Evolutionary conservation across 2,797 vertebrate species (phyloP).

Genomic region (Xiphorhynchus erythropygius): DNA sequence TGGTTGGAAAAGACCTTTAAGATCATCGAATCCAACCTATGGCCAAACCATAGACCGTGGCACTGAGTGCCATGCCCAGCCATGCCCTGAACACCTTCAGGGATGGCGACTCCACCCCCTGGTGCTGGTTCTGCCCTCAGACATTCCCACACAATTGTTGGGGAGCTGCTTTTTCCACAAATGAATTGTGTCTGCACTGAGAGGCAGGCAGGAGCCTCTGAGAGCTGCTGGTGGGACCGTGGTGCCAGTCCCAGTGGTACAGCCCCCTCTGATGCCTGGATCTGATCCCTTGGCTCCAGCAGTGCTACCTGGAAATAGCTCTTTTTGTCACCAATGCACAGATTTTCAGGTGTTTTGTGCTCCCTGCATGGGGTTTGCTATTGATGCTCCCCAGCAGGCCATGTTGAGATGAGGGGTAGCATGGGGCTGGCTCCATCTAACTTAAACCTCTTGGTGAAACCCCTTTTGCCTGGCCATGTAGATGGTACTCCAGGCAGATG

Average conservation of each 20-base stretch:
- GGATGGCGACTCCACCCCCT: neutral
- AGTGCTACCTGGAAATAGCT: neutral
- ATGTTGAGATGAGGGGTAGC: rapidly evolving
- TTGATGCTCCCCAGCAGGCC: rapidly evolving
- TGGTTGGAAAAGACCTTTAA: neutral
- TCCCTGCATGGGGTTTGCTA: rapidly evolving
- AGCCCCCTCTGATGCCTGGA: neutral
- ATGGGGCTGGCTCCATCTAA: neutral
- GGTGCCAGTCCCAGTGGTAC: neutral
- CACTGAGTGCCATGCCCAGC: neutral
- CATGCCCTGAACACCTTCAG: neutral
- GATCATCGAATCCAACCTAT: neutral
- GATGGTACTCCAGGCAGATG: neutral
- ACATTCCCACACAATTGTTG: neutral
- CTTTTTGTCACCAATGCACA: neutral
- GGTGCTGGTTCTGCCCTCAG: neutral
- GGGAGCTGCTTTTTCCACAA: neutral
- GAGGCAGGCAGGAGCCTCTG: neutral
- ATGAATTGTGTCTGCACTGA: neutral
- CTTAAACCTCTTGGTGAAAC: neutral
- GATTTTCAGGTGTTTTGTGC: neutral
- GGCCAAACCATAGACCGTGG: no score
- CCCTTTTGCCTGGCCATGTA: neutral
- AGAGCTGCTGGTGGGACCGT: rapidly evolving
- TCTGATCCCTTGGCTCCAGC: neutral